phyloP scores from a whole-genome alignment of 1,140 invertebrate species.

The Philopotamus ludificatus region DNA sequence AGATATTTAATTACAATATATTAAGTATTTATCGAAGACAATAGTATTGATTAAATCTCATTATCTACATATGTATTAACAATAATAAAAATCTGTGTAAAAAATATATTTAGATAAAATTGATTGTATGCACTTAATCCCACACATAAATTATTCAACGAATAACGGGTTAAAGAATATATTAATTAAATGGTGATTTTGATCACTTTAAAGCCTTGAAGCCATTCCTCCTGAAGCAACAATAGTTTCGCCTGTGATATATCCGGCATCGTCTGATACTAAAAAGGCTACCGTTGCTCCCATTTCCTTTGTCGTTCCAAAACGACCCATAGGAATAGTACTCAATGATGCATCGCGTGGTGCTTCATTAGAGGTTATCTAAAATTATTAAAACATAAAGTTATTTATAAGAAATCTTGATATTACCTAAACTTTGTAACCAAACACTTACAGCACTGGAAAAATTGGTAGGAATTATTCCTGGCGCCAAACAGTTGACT shows the following conservation, averaged over 20 bases:
- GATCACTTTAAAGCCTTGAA: slow-evolving; percentile 61
- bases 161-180: too few relatives aligned
- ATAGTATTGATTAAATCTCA: too few relatives aligned
- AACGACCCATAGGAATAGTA: slow-evolving; percentile 58
- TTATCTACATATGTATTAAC: too few relatives aligned
- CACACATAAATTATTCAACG: too few relatives aligned
- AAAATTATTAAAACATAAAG: neutral
- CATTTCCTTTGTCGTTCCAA: slow-evolving; percentile 80
- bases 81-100: too few relatives aligned
- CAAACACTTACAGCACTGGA: slow-evolving; percentile 67
- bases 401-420: neutral
- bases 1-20: too few relatives aligned
- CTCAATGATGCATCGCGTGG: slow-evolving; percentile 54
- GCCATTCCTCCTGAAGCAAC: slow-evolving; percentile 77
- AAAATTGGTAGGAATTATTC: slow-evolving; percentile 89
- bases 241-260: slow-evolving; percentile 92
- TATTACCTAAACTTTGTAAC: slow-evolving; percentile 1
- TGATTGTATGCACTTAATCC: too few relatives aligned
- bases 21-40: too few relatives aligned
- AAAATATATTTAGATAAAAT: too few relatives aligned
- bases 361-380: slow-evolving; percentile 2
- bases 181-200: too few relatives aligned
- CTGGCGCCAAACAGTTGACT: slow-evolving; percentile 92
- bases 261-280: slow-evolving; percentile 86
- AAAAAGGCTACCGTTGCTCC: slow-evolving; percentile 84